Base-by-base conservation (phyloP, 1,140 invertebrate genomes). In the Mycetomoellerius zeteki region DNA sequence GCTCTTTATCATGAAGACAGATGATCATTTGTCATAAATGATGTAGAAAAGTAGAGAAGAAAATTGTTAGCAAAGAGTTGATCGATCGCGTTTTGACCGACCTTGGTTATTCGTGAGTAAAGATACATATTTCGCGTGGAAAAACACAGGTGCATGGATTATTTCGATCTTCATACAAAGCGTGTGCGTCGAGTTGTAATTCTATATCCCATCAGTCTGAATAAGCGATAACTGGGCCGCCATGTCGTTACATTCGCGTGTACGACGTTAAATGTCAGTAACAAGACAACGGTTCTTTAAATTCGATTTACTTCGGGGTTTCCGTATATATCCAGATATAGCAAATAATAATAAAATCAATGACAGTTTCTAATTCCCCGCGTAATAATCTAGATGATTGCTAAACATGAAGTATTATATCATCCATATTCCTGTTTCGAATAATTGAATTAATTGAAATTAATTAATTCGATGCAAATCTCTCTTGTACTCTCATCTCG, bases 401-500 rank as follows among this genome's bases (percentile, higher is more conserved):
- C 67, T 37, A 84, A 50, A 67, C 62, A 37, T 33, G 67, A 19
- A 52, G 14, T 30, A 58, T 60, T 73, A 30, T 58, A 60, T 30
- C 21, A 24, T 14, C 3, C 67, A 14, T 54, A 37, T 60, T 72
- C 37, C n/a, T 7, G 21, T 19, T 24, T 47, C 43, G 30, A 60
- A 82, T 72, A 82, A 82, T 72, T 58, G 67, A 58, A 73, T 60
- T 33, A 27, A 84, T 62, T 47, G 69, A 73, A 84, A 84, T 84
- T 73, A 84, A 84, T 84, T 84, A 73, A 84, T 84, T 84, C 80
- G 10, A 60, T 73, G 80, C 56, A 73, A 64, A 47, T 84, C 69
- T 73, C 69, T 60, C 69, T 84, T 84, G 71, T 47, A 27, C 43
- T 73, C 69, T 73, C 80, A 47, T 73, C 69, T 73, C 80, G 67